Evolutionary conservation across 2,888 invertebrate species (phyloP).

Genomic region (Oligia latruncula): DNA sequence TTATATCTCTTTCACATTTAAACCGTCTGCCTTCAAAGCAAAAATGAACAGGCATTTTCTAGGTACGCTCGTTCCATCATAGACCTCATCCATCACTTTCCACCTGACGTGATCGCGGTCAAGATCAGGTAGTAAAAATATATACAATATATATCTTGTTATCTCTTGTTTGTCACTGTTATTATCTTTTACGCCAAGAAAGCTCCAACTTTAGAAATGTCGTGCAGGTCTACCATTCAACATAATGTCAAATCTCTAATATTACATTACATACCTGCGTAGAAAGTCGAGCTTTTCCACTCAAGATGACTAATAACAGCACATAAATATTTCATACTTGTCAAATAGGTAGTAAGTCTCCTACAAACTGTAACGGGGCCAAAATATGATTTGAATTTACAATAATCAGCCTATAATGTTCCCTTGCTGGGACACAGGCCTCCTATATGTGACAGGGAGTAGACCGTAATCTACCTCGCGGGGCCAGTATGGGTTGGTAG

Average conservation of each 20-base stretch:
- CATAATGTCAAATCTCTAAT: not conserved
- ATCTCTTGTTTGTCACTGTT: not conserved
- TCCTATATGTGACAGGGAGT: no score
- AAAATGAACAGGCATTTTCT: not conserved
- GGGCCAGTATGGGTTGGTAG: no score
- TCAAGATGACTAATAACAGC: not conserved
- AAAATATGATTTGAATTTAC: not conserved
- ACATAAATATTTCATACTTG: constrained; percentile 20
- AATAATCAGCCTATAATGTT: no score
- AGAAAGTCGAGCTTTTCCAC: constrained; percentile 8
- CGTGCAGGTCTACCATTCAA: not conserved
- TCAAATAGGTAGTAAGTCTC: not conserved
- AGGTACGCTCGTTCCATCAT: not conserved
- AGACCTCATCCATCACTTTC: not conserved
- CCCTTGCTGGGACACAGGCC: no score
- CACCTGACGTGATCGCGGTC: not conserved
- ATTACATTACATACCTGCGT: not conserved
- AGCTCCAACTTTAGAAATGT: not conserved
- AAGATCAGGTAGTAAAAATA: not conserved
- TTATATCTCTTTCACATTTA: not conserved
- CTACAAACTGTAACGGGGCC: not conserved
- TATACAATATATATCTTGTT: no score
- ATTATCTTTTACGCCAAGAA: not conserved
- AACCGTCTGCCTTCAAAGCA: not conserved
- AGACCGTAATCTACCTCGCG: no score